phyloP scores from a whole-genome alignment of 2,113 vertebrate genomes.

The cat (Felis catus) region DNA sequence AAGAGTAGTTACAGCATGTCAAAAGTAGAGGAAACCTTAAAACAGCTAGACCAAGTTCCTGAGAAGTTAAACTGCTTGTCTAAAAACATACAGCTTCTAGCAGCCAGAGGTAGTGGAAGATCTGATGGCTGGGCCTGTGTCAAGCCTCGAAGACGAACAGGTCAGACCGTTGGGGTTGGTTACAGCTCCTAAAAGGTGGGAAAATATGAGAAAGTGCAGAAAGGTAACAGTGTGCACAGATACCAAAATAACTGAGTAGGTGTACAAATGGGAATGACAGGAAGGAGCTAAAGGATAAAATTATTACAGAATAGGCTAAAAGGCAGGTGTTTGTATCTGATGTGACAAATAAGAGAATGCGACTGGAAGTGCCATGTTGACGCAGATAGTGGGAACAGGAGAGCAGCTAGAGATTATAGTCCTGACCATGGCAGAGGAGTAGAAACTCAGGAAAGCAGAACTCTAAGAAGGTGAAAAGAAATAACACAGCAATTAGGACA shows the following conservation, averaged over 20 bases:
- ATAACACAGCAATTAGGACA: neutral
- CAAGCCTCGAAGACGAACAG: neutral
- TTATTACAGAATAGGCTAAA: neutral
- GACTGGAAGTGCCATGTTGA: neutral
- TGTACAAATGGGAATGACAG: neutral
- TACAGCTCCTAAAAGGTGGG: neutral
- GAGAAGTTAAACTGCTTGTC: neutral
- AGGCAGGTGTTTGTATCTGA: neutral
- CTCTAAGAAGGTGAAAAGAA: neutral
- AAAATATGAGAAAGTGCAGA: constrained; percentile 9
- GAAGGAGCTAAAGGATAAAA: neutral
- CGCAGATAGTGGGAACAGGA: neutral
- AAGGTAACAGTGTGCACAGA: neutral
- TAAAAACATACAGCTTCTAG: neutral
- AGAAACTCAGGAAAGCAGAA: neutral
- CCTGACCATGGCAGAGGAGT: neutral
- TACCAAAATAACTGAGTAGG: neutral
- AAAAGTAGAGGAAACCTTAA: neutral
- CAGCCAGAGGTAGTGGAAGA: neutral
- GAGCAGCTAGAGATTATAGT: neutral
- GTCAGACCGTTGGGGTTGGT: neutral
- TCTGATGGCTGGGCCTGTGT: neutral
- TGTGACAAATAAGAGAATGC: neutral
- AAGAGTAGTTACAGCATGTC: neutral
- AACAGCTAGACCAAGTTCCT: neutral